Conservation (phyloP, 2,888 invertebrate species). For the Zhuqinia jingwanae region DNA sequence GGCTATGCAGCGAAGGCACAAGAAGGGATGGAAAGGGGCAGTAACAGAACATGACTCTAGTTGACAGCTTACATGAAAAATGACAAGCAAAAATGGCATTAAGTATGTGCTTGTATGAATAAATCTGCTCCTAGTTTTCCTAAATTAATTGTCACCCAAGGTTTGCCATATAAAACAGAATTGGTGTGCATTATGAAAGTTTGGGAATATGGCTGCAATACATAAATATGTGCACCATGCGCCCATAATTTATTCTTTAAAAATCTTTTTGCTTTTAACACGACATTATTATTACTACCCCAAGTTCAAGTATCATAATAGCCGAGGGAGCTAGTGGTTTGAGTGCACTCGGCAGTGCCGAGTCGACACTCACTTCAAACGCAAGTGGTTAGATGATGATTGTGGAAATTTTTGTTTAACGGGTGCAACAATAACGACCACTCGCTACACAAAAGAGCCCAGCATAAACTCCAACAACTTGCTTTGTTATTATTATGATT, state of each 20-base stretch:
- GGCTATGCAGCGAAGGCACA: constrained; percentile 49
- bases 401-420: not conserved
- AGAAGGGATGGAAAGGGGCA: constrained; percentile 56
- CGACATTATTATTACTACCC: not conserved
- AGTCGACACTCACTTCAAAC: no score
- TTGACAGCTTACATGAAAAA: constrained; percentile 66
- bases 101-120: constrained; percentile 28
- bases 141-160: constrained; percentile 56
- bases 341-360: no score
- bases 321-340: no score
- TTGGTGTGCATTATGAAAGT: no score
- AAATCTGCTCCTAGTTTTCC: constrained; percentile 43
- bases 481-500: no score
- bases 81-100: constrained; percentile 49
- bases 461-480: constrained; percentile 2
- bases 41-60: constrained; percentile 28
- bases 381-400: constrained; percentile 16
- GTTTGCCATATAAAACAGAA: not conserved
- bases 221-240: no score
- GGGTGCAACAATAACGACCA: constrained; percentile 2
- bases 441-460: constrained; percentile 3
- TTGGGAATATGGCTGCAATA: constrained; percentile 33
- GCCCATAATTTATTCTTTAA: constrained; percentile 23
- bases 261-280: not conserved
- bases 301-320: no score